phyloP scores from a whole-genome alignment of 2,888 invertebrate species.

The Norana najaformis region DNA sequence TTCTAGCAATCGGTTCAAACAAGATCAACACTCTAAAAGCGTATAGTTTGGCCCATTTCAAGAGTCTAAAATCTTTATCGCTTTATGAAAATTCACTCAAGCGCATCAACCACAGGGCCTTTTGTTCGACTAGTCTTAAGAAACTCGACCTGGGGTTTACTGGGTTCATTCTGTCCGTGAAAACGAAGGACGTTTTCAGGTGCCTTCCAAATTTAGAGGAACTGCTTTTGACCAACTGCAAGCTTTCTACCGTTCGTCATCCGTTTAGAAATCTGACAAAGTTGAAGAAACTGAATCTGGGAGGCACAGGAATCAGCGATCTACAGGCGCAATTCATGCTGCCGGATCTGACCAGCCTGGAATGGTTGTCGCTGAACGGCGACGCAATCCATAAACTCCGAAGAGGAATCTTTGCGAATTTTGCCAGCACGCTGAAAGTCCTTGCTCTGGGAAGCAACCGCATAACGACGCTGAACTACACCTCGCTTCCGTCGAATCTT shows the following conservation, averaged over 20 bases:
- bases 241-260: neutral
- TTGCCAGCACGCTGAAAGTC: neutral
- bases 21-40: neutral
- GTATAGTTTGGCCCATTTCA: neutral
- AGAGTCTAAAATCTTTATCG: neutral
- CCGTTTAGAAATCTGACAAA: neutral
- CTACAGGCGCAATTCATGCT: neutral
- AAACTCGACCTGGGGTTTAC: neutral
- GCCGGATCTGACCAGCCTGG: neutral
- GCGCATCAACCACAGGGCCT: neutral
- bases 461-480: neutral
- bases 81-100: neutral
- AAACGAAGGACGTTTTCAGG: neutral
- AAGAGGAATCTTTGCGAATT: neutral
- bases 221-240: neutral
- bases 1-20: neutral
- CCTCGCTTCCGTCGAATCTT: neutral
- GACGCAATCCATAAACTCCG: neutral
- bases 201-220: slow-evolving; percentile 21
- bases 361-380: neutral
- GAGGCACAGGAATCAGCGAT: neutral
- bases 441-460: slow-evolving; percentile 17
- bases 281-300: neutral
- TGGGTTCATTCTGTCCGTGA: neutral
- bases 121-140: neutral